Percentiles rank a stretch among this genome's conserved stretches.
Conservation (phyloP, 2,113 vertebrate species). For the Limanda limanda region DNA sequence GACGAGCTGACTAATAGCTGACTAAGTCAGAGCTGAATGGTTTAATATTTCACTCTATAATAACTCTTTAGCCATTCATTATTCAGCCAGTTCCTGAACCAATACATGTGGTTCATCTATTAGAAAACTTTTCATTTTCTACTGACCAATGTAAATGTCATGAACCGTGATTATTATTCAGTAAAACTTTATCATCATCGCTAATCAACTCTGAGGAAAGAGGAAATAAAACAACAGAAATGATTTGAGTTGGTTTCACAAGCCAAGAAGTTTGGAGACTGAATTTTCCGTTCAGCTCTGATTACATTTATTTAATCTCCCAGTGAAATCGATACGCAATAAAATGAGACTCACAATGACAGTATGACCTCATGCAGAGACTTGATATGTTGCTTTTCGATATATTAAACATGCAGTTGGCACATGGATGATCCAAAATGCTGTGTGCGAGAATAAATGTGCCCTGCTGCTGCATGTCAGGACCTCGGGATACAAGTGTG, state of each 20-base stretch:
- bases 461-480: conserved; percentile 19
- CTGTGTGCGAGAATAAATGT: not conserved
- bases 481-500: conserved; percentile 35
- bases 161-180: not conserved
- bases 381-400: conserved; percentile 1
- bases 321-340: not conserved
- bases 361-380: not conserved
- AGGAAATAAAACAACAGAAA: not conserved
- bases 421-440: conserved; percentile 1
- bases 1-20: conserved; percentile 13
- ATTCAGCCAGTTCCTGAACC: conserved; percentile 7
- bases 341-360: not conserved
- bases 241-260: not conserved
- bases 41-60: not conserved
- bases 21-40: not conserved
- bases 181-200: not conserved
- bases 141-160: not conserved
- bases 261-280: not conserved
- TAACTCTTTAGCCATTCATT: conserved; percentile 2
- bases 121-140: conserved; percentile 12
- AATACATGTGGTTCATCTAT: conserved; percentile 7
- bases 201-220: not conserved
- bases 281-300: conserved; percentile 5
- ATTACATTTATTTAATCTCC: conserved; percentile 5
- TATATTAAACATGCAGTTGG: not conserved